These are phyloP conservation scores for Xestia sexstrigata DNA, from an alignment of 2,888 invertebrate genomes.

Conservation along the genomic window DNA sequence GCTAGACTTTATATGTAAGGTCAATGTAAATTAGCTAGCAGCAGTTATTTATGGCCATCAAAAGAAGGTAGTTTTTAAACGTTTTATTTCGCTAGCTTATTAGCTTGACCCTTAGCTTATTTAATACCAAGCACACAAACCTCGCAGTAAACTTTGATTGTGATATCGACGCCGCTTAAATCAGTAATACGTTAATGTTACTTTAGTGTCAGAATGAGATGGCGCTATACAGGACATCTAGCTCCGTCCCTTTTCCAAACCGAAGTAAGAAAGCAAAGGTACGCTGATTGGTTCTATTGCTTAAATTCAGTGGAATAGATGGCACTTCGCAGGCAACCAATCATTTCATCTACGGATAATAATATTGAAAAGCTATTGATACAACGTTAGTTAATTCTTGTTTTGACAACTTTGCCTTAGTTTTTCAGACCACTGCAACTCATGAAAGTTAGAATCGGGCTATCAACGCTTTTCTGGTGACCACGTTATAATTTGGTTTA, in stretches of 20 bases:
- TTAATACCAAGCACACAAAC: not conserved
- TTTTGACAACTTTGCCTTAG: not conserved
- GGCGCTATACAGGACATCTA: not conserved
- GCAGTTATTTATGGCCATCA: not conserved
- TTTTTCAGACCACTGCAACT: not conserved
- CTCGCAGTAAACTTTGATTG: not conserved
- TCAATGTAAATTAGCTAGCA: not conserved
- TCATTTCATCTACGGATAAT: conserved; percentile 1
- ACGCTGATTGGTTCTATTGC: not conserved
- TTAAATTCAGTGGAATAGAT: not conserved
- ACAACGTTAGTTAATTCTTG: not conserved
- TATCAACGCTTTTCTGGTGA: not conserved
- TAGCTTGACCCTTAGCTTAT: too few relatives aligned
- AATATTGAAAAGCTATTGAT: not conserved
- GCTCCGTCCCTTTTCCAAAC: not conserved
- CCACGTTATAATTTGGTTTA: not conserved
- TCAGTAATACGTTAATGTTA: too few relatives aligned
- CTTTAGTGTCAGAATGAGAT: not conserved
- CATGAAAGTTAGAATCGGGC: not conserved
- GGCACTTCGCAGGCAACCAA: not conserved
- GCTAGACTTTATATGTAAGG: not conserved
- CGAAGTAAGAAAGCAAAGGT: too few relatives aligned
- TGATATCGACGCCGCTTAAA: too few relatives aligned
- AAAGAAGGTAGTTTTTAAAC: too few relatives aligned
- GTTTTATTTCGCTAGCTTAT: not conserved